Percentiles rank a stretch among this genome's conserved stretches.
These are phyloP conservation scores for Carposina sasakii DNA, from an alignment of 1,140 invertebrate species.

Conservation along the genomic window DNA sequence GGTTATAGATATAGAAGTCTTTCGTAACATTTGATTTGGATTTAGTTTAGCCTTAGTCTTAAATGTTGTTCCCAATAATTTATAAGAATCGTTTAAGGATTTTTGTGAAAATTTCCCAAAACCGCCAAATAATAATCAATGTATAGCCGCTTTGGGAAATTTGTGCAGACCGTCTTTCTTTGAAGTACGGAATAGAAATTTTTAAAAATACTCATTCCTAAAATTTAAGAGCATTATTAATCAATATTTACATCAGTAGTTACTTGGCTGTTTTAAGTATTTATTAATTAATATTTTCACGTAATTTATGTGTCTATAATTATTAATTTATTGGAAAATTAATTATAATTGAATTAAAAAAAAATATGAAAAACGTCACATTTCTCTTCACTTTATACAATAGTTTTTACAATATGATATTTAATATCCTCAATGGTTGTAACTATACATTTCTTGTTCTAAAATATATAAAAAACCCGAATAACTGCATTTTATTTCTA, in stretches of 20 bases:
- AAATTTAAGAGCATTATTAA: conserved; percentile 61
- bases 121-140: conserved; percentile 13
- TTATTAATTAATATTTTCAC: conserved; percentile 67
- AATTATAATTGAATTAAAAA: conserved; percentile 65
- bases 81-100: conserved; percentile 53
- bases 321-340: conserved; percentile 71
- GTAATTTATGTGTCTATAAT: conserved; percentile 72
- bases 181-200: conserved; percentile 56
- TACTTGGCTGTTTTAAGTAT: conserved; percentile 69
- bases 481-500: conserved; percentile 37
- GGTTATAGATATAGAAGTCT: too few relatives aligned
- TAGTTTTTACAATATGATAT: conserved; percentile 75
- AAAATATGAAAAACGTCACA: conserved; percentile 68
- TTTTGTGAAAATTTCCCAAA: conserved; percentile 28
- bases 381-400: conserved; percentile 73
- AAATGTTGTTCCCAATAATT: conserved; percentile 71
- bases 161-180: conserved; percentile 39
- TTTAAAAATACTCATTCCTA: conserved; percentile 68
- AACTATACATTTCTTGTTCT: conserved; percentile 75
- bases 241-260: conserved; percentile 68
- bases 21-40: conserved; percentile 32
- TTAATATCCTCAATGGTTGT: conserved; percentile 75
- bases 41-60: conserved; percentile 62
- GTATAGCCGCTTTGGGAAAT: conserved; percentile 41
- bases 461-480: conserved; percentile 73